Base-by-base conservation (phyloP, 2,797 vertebrate species). In the Megalops cyprinoides region DNA sequence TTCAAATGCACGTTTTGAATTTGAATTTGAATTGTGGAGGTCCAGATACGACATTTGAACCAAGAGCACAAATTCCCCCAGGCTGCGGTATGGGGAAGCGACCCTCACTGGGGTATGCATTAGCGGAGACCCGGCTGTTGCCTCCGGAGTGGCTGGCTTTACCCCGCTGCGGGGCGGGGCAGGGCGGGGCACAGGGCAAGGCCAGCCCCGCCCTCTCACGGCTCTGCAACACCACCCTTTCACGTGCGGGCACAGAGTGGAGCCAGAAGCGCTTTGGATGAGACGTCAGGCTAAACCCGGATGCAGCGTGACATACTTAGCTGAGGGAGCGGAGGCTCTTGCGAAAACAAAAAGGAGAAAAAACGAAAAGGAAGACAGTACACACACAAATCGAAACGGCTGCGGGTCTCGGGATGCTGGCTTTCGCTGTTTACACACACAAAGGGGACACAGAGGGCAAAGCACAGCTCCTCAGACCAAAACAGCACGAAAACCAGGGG, bases 301-400 rank as follows among this genome's bases (percentile, higher is more conserved):
- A 91, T 86, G 89, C 82, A 82, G 87, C 84, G 60, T 83, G 88
- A 91, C 90, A 83, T 87, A 92, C 90, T 94, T 90, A 90, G 90
- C 89, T 85, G 85, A 87, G 82, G 83, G 84, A 90, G 87, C 84
- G 87, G 87, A 87, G 88, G 87, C 85, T 92, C 89, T 90, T 82
- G 88, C 86, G 87, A 90, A 91, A 92, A 48, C 74, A 90, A 88
- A 90, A n/a, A n/a, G n/a, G n/a, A n/a, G n/a, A n/a, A n/a, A n/a
- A n/a, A n/a, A n/a, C n/a, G n/a, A n/a, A 83, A 79, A 87, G 92
- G 89, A 90, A 88, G 80, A 89, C 82, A 34, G 87, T 81, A 82
- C 89, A 90, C 88, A 88, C 86, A 91, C 87, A 89, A 87, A 93
- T 86, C 18, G 88, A 10, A 87, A 82, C 77, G 87, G 87, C 25